Base-by-base conservation (phyloP, 2,888 invertebrate species). In the Pterostichus niger region DNA sequence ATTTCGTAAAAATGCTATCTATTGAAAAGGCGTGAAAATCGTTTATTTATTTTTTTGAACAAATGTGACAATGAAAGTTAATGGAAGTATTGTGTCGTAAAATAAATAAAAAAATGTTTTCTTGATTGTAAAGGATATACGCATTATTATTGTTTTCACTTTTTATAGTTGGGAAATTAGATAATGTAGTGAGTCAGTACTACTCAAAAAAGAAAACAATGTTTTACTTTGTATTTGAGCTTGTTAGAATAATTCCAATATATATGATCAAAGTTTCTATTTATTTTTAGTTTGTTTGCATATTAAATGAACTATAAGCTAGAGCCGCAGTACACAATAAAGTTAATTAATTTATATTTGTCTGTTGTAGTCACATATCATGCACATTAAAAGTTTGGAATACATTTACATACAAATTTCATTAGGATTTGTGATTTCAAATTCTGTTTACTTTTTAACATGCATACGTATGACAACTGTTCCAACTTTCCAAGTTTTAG, bases 101-200 rank as follows among this genome's bases (percentile, higher is more conserved):
- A 71, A 17, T 31, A 71, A 71, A 71, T 71, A 11, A 33, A n/a
- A 40, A 35, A n/a, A 40, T 64, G 13, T 40, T 13, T 17, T 17
- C 24, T 56, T 56, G n/a, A 49, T 49, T 64, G 24, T 24, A 44
- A 15, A 40, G 68, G 68, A 71, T 40, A 46, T 44, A 71, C 68
- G 44, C 68, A 40, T 71, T 71, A 68, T 15, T 68, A 11, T 71
- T 17, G 17, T 44, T 71, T 68, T 68, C 64, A 71, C 64, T 71
- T 71, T 71, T 17, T 17, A 17, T 7, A 3, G 68, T 71, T 71
- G 17, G 64, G 64, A 64, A 64, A 64, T 64, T 35, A 64, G 49
- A 49, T 49, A 49, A 49, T n/a, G 10, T n/a, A 11, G 64, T 64
- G 64, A 64, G 33, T 64, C 35, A 64, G 11, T 49, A 6, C 49